Conservation (phyloP, 1,140 invertebrate genomes). For the Drosophila pachea region DNA sequence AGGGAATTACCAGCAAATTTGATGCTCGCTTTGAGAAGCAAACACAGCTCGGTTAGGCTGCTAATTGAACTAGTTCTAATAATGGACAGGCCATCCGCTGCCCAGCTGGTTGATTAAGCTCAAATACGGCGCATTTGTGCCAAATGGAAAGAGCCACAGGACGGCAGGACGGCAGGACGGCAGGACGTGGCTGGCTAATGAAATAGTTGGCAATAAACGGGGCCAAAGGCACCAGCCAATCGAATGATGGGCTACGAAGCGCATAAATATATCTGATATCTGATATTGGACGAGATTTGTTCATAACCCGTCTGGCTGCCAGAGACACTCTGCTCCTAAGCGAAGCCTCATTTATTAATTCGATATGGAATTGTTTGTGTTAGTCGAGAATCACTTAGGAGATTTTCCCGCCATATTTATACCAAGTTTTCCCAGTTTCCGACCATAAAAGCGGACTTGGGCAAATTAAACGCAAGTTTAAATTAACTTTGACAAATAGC, state of each 20-base stretch:
- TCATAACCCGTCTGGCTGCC: too few species aligned
- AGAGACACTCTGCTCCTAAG: too few species aligned
- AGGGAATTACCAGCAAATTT: slow-evolving; percentile 33
- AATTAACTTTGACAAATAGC: slow-evolving; percentile 14
- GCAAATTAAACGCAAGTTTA: slow-evolving; percentile 18
- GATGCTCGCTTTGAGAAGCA: slow-evolving; percentile 36
- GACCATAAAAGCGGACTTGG: slow-evolving; percentile 7
- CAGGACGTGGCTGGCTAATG: not conserved
- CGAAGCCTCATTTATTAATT: too few species aligned
- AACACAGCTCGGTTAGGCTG: slow-evolving; percentile 12
- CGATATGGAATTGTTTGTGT: too few species aligned
- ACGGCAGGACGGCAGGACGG: not conserved
- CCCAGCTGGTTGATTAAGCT: slow-evolving; percentile 7
- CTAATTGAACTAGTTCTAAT: slow-evolving; percentile 38
- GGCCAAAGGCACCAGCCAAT: not conserved
- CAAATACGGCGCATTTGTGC: slow-evolving; percentile 1
- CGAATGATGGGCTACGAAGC: not conserved
- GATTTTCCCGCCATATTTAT: too few species aligned
- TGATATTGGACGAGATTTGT: too few species aligned
- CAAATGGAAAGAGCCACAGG: not conserved
- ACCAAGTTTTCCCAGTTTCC: too few species aligned
- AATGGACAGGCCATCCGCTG: slow-evolving; percentile 12
- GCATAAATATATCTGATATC: too few species aligned
- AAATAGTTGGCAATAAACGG: not conserved
- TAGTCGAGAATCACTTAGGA: too few species aligned